Evolutionary conservation across 1,140 invertebrate species (phyloP), one percentile per base, ranked within the genome.

Genomic region (Hycleus phaleratus): DNA sequence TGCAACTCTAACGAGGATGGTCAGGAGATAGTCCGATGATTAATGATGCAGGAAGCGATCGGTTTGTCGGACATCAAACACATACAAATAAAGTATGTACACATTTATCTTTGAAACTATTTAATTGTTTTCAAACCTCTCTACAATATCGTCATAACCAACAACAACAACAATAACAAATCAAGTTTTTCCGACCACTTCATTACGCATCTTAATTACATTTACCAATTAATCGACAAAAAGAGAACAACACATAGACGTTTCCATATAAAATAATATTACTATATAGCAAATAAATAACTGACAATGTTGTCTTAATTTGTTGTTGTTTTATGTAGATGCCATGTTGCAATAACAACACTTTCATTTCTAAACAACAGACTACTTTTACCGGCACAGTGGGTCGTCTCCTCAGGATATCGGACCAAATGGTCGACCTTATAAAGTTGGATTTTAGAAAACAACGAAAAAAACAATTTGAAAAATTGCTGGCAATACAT

Each of bases 1-100:
- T 32, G 32, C 32, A 32, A 32, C 32, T 18, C 45, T 48, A 57
- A 57, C 55, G 40, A 49, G 48, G 39, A 46, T 55, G 52, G 43
- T 55, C 49, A 58, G 39, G 46, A 12, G 40, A 52, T 52, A 50
- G 26, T 61, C 46, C 53, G 26, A 65, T 67, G 62, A 67, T 67
- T 67, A 67, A 67, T 67, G 65, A 64, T 67, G 55, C 60, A 66
- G 64, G 64, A 66, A 66, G 64, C 62, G 58, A 66, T 63, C 56
- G 59, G 59, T 57, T 59, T 63, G 64, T 63, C 64, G 58, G 61
- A 56, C 59, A 56, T 48, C 49, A 60, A 50, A 59, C 60, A 54
- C 64, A 61, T 7, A 32, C 32, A 32, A 32, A 32, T 5, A 32
- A 4, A 32, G 7, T 7, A 32, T 32, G 4, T 32, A 32, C 32